Conservation (phyloP, 2,888 invertebrate species). For the Megaustenia siamemsis region DNA sequence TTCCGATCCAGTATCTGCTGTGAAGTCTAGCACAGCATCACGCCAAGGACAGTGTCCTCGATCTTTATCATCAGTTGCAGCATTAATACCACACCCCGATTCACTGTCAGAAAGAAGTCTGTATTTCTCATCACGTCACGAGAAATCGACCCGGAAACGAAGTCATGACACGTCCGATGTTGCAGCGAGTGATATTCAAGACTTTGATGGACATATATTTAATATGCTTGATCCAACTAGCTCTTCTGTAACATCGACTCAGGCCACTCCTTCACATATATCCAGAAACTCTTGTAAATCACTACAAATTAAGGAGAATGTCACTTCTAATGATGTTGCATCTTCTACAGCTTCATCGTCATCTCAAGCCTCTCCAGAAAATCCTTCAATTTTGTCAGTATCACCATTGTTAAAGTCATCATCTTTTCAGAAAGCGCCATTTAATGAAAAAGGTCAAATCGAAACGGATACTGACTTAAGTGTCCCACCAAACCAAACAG, state of each 20-base stretch:
- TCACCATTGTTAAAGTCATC: not conserved
- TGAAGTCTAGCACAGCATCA: not conserved
- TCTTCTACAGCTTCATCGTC: not conserved
- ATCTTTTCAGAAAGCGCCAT: too few species aligned
- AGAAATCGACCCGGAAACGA: conserved; percentile 27
- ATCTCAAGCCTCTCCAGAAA: too few species aligned
- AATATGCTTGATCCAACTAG: not conserved
- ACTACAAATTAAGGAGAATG: not conserved
- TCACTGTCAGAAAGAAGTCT: not conserved
- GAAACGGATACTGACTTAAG: too few species aligned
- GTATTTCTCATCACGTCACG: too few species aligned
- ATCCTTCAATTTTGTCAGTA: not conserved
- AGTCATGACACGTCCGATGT: not conserved
- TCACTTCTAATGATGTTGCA: not conserved
- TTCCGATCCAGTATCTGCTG: not conserved
- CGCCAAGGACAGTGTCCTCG: not conserved
- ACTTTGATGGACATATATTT: not conserved
- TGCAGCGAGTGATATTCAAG: not conserved
- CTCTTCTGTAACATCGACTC: not conserved
- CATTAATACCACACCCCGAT: not conserved
- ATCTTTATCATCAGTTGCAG: conserved; percentile 5
- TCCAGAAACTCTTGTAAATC: not conserved
- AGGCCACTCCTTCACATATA: not conserved
- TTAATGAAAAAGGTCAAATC: too few species aligned
- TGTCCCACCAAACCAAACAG: too few species aligned